phyloP scores from a whole-genome alignment of 2,113 vertebrate species.

The Macrotis lagotis region DNA sequence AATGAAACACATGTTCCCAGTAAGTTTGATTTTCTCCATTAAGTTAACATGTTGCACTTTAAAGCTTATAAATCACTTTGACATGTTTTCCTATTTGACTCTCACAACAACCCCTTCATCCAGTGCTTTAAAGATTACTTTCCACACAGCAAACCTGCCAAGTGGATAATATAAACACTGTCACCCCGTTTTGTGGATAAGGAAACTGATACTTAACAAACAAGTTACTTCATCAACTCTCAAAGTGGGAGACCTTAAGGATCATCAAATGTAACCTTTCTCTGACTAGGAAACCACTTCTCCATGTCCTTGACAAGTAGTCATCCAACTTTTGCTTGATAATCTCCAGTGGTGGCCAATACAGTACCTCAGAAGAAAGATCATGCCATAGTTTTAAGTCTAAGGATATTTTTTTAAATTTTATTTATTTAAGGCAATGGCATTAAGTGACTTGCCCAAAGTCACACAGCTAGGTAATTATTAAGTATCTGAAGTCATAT shows the following conservation, averaged over 20 bases:
- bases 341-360: background rate
- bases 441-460: too few species aligned
- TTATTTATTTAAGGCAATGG: too few species aligned
- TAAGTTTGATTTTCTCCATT: background rate
- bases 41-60: background rate
- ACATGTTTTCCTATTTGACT: background rate
- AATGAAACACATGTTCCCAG: slow-evolving; percentile 14
- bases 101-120: background rate
- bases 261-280: background rate
- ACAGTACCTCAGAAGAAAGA: background rate
- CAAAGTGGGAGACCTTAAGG: background rate
- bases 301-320: background rate
- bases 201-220: background rate
- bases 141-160: background rate
- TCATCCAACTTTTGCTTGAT: background rate
- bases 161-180: background rate
- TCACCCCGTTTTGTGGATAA: background rate
- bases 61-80: background rate
- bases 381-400: background rate
- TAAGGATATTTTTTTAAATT: background rate
- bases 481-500: too few species aligned
- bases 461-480: too few species aligned
- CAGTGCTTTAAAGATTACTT: background rate
- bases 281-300: background rate
- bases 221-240: background rate